These are phyloP conservation scores for Vanessa cardui DNA, from an alignment of 2,888 invertebrate genomes.

Conservation along the genomic window DNA sequence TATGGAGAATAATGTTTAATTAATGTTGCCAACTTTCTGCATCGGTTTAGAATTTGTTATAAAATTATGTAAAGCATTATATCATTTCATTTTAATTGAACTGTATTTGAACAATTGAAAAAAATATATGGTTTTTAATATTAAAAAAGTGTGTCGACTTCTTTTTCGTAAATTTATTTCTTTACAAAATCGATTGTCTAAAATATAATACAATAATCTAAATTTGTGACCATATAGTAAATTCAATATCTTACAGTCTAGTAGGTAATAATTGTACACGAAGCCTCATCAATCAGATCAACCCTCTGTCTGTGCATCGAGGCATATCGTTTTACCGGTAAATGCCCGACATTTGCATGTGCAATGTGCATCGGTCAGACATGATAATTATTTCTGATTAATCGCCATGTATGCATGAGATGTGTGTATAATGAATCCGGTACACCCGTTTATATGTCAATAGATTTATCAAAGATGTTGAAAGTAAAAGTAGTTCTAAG, in stretches of 20 bases:
- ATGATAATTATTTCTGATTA: conserved; percentile 34
- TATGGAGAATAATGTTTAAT: no score
- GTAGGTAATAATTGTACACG: conserved; percentile 25
- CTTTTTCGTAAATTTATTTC: no score
- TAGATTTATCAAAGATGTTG: not conserved
- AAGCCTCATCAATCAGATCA: conserved; percentile 25
- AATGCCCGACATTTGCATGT: conserved; percentile 29
- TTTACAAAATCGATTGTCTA: no score
- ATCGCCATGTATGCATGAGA: conserved; percentile 25
- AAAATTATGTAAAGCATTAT: no score
- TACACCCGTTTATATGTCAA: not conserved
- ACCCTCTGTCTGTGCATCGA: conserved; percentile 30
- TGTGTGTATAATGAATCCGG: conserved; percentile 21
- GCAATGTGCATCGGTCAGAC: conserved; percentile 23
- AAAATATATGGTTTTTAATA: no score
- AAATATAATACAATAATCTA: not conserved
- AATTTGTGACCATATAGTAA: not conserved
- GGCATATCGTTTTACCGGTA: conserved; percentile 30
- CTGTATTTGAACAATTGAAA: no score
- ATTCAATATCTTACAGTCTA: conserved; percentile 13
- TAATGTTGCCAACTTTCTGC: no score
- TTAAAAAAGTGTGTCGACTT: no score
- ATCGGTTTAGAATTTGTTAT: no score
- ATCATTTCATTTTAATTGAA: no score
- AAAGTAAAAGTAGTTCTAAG: no score